Evolutionary conservation across 2,113 vertebrate species (phyloP).

Genomic region (Microtus oregoni): DNA sequence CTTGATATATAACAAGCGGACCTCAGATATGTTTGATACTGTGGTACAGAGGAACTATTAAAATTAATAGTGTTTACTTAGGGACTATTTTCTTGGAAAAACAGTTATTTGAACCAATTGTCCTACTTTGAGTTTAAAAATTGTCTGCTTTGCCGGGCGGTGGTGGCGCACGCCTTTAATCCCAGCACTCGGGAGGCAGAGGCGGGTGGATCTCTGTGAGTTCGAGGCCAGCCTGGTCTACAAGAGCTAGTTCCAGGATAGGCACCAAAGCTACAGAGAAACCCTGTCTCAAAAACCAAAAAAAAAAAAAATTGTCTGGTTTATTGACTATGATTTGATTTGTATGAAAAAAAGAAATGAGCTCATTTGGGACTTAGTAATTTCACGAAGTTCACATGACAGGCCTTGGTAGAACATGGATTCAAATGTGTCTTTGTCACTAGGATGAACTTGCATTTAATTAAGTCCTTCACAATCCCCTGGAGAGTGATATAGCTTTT

Average conservation of each 20-base stretch:
- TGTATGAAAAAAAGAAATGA: background rate
- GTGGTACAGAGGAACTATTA: conserved; percentile 29
- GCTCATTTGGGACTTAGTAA: background rate
- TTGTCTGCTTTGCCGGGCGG: background rate
- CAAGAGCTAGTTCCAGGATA: too few species aligned
- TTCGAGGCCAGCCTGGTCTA: too few species aligned
- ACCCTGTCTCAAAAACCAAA: too few species aligned
- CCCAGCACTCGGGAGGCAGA: too few species aligned
- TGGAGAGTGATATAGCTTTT: background rate
- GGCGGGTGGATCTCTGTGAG: too few species aligned
- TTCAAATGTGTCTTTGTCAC: background rate
- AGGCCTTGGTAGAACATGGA: background rate
- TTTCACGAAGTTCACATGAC: background rate
- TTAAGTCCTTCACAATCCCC: background rate
- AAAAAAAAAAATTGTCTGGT: background rate
- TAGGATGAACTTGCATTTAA: background rate
- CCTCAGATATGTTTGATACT: background rate
- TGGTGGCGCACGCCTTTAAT: too few species aligned
- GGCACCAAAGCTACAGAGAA: too few species aligned
- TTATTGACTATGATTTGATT: background rate
- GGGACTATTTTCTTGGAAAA: conserved; percentile 22
- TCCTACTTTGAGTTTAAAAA: conserved; percentile 30
- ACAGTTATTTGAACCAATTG: conserved; percentile 34
- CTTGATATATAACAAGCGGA: background rate
- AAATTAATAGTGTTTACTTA: conserved; percentile 54